phyloP scores from a whole-genome alignment of 2,113 vertebrate species.

The Eubucco bourcierii region DNA sequence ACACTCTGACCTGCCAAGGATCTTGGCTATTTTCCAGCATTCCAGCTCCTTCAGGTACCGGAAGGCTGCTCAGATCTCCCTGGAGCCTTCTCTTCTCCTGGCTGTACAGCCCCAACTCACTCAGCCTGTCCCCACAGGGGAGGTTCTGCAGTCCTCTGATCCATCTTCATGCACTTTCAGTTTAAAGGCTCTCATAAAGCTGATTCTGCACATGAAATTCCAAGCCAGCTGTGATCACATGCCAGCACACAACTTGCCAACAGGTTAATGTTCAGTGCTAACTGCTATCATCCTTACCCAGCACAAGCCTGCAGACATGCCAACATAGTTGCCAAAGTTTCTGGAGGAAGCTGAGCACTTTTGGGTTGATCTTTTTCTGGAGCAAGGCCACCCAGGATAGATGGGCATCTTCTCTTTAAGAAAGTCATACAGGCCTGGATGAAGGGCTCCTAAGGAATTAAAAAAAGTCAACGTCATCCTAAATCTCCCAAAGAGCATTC shows the following conservation, averaged over 20 bases:
- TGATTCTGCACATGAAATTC: neutral
- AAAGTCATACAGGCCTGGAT: conserved; percentile 99
- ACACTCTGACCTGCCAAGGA: neutral
- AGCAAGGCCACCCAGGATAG: conserved; percentile 95
- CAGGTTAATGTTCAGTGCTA: neutral
- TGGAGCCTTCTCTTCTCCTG: too few species aligned
- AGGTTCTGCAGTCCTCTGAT: too few species aligned
- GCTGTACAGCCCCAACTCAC: too few species aligned
- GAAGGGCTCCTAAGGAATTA: conserved; percentile 91
- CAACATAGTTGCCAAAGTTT: conserved; percentile 96
- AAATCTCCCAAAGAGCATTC: neutral
- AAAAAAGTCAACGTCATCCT: neutral
- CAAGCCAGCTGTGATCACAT: neutral
- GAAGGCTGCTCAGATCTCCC: too few species aligned
- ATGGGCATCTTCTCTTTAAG: conserved; percentile 96
- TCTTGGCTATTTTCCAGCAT: neutral
- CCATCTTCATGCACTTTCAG: neutral
- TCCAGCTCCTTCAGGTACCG: too few species aligned
- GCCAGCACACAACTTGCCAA: neutral
- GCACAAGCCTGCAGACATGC: conserved; percentile 96
- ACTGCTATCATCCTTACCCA: conserved; percentile 78
- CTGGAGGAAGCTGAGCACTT: conserved; percentile 96
- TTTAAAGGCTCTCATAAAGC: neutral
- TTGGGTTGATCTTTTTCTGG: conserved; percentile 99
- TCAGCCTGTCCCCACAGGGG: too few species aligned